Base-by-base conservation (phyloP, 2,113 vertebrate species). In the Eudyptes chrysolophus region DNA sequence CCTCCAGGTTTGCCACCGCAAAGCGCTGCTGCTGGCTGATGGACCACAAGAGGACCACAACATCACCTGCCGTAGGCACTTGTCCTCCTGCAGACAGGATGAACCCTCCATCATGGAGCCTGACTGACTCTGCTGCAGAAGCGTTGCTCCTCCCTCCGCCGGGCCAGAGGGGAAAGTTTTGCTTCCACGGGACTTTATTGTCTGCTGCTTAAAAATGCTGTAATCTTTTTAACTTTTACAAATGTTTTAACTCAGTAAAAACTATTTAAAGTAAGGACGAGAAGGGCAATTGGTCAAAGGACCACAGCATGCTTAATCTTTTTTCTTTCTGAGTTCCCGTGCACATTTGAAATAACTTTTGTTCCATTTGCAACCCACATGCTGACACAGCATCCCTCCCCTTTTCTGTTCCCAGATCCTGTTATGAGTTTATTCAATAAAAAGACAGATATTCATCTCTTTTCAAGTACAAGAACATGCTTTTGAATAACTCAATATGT, bases 401-500 rank as follows among this genome's bases (percentile, higher is more conserved):
- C 92, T 95, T 97, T 97, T 97, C 96, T 97, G 93, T 96, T 98
- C 89, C 96, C 96, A 96, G 94, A 96, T 94, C 64, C 92, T 97
- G 95, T 96, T 97, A 96, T 94, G 94, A 96, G 87, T 96, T 97
- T 97, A 96, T 92, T 96, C 94, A 97, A 97, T 97, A 97, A 97
- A 97, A 94, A 96, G 95, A 94, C 95, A 97, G 97, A 97, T 97
- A 98, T 89, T 97, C 85, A 97, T 97, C 96, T 97, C 94, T 97
- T 97, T 97, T 97, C 96, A 97, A 97, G 93, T 89, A 97, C 86
- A 85, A 94, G 92, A 98, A 97, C 95, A 97, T 71, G 89, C 80
- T 97, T 97, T 97, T 97, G 97, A 97, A 97, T 96, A 98, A 96
- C 94, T 97, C 97, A 97, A 95, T 96, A 97, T 97, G 95, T 3